Evolutionary conservation across 2,888 invertebrate species (phyloP).

Genomic region (Mimumesa dahlbomi): DNA sequence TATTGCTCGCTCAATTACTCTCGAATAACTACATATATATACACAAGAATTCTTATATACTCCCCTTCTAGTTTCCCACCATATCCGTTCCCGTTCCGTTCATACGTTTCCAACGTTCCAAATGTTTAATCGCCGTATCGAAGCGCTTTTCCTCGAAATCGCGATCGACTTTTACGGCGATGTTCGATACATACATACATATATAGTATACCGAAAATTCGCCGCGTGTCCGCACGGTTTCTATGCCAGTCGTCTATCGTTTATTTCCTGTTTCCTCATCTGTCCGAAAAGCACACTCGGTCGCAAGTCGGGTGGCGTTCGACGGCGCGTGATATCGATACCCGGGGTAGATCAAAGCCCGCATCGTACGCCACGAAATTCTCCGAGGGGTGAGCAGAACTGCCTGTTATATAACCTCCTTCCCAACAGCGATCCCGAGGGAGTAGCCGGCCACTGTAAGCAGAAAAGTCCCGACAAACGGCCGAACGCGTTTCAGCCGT

Average conservation of each 20-base stretch:
- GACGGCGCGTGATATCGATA: conserved; percentile 65
- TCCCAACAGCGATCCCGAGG: conserved; percentile 18
- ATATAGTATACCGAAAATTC: neutral
- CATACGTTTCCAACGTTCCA: too few species aligned
- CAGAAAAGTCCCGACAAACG: conserved; percentile 45
- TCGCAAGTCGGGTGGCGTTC: conserved; percentile 57
- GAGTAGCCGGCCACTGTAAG: conserved; percentile 23
- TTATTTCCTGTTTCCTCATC: conserved; percentile 61
- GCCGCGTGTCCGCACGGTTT: neutral
- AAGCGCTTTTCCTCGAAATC: too few species aligned
- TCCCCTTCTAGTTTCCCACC: too few species aligned
- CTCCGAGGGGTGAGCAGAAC: conserved; percentile 19
- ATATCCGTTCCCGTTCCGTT: too few species aligned
- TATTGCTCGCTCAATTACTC: too few species aligned
- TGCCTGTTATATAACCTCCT: conserved; percentile 23
- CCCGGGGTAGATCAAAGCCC: conserved; percentile 70
- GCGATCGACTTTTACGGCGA: too few species aligned
- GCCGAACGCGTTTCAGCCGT: conserved; percentile 18
- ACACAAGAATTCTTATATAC: too few species aligned
- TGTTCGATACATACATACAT: neutral
- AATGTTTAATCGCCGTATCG: too few species aligned
- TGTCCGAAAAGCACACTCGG: conserved; percentile 64
- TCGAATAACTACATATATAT: too few species aligned
- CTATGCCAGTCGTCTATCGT: conserved; percentile 36
- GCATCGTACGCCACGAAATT: conserved; percentile 46